phyloP scores from a whole-genome alignment of 2,888 invertebrate genomes.

The Gordius sp. region DNA sequence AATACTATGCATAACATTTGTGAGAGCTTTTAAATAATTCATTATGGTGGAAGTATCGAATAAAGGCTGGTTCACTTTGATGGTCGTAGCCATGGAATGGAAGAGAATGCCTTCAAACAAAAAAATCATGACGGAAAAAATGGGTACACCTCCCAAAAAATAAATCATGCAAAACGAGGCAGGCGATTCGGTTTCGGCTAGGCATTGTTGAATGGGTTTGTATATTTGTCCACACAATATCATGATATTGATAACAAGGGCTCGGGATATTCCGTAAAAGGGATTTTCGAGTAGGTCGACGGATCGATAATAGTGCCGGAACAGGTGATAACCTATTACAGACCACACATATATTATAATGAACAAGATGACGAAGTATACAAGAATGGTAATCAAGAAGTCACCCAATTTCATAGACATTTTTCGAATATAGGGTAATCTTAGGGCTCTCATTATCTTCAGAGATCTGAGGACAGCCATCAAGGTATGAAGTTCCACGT shows the following conservation, averaged over 20 bases:
- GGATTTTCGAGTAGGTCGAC: background rate
- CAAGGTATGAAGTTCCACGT: background rate
- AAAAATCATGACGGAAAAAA: conserved; percentile 13
- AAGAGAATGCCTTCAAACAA: background rate
- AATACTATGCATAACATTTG: too few species aligned
- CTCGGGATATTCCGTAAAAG: background rate
- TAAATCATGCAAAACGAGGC: conserved; percentile 10
- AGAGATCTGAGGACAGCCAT: background rate
- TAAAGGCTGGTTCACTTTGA: background rate
- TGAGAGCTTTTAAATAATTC: too few species aligned
- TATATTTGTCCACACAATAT: conserved; percentile 12
- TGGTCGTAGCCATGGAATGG: conserved; percentile 11
- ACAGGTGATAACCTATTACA: background rate
- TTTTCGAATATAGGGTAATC: background rate
- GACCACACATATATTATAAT: background rate
- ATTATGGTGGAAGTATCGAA: too few species aligned
- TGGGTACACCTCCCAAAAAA: conserved; percentile 8
- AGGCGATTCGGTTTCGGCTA: conserved; percentile 8
- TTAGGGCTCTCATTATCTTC: background rate
- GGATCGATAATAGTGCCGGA: background rate
- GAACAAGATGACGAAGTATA: background rate
- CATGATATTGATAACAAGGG: conserved; percentile 5
- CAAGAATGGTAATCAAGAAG: conserved; percentile 4
- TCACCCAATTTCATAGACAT: background rate
- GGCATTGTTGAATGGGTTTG: background rate